Percentiles rank a stretch among this genome's conserved stretches.
These are phyloP conservation scores for Cactoblastis cactorum DNA, from an alignment of 2,888 invertebrate species.

Conservation along the genomic window DNA sequence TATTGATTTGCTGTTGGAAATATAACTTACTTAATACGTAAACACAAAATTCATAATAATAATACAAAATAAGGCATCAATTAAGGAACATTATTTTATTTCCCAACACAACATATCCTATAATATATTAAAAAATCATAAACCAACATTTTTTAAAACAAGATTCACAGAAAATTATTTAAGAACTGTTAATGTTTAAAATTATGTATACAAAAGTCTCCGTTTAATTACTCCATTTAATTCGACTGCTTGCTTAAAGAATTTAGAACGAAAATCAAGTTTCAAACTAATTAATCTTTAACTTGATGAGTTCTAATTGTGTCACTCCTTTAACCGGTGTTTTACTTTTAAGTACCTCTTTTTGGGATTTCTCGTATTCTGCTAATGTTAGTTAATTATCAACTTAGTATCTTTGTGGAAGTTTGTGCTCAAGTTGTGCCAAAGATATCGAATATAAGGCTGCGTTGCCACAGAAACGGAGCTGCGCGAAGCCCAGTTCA, in stretches of 20 bases:
- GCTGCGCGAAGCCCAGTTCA: too few species aligned
- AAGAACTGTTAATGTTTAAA: not conserved
- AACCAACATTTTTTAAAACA: too few species aligned
- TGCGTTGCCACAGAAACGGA: too few species aligned
- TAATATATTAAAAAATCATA: too few species aligned
- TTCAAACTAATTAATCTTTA: slow-evolving; percentile 26
- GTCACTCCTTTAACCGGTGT: slow-evolving; percentile 12
- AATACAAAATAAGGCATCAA: too few species aligned
- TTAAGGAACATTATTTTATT: too few species aligned
- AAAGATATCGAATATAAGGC: too few species aligned
- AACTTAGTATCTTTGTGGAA: slow-evolving; percentile 13
- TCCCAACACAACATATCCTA: too few species aligned
- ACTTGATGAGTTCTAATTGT: slow-evolving; percentile 21
- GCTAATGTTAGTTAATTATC: slow-evolving; percentile 12
- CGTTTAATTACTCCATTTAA: not conserved
- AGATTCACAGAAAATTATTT: not conserved
- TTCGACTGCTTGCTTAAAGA: not conserved
- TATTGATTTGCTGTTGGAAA: not conserved
- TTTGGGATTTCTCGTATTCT: slow-evolving; percentile 11
- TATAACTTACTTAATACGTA: too few species aligned
- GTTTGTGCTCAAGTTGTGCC: slow-evolving; percentile 1
- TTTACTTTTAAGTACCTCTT: slow-evolving; percentile 17
- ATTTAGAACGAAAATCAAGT: slow-evolving; percentile 26
- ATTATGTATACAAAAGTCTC: too few species aligned
- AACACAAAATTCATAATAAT: not conserved